Conservation (phyloP, 1,140 invertebrate genomes). For the Argopecten irradians region DNA sequence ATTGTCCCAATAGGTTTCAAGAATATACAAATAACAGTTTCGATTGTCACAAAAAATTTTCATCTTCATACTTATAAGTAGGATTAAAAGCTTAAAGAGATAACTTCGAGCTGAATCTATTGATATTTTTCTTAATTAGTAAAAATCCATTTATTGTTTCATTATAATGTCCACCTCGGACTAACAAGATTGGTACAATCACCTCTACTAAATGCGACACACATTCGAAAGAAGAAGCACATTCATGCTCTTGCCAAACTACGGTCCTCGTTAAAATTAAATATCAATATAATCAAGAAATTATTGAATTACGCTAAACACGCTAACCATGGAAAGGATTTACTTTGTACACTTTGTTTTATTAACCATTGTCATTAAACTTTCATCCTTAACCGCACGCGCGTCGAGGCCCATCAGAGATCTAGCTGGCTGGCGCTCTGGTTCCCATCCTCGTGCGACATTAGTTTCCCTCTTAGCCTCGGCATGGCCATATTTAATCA, state of each 20-base stretch:
- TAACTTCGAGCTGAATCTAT: too few species aligned
- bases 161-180: too few species aligned
- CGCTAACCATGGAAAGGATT: not conserved
- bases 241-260: not conserved
- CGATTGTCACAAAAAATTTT: too few species aligned
- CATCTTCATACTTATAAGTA: too few species aligned
- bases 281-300: not conserved
- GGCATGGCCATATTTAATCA: not conserved
- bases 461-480: not conserved
- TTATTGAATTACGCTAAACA: not conserved
- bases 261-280: not conserved
- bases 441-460: not conserved
- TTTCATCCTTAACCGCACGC: slow-evolving; percentile 14
- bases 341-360: not conserved
- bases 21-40: too few species aligned
- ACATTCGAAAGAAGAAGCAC: too few species aligned
- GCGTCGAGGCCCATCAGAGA: not conserved
- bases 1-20: too few species aligned
- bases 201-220: too few species aligned
- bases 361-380: slow-evolving; percentile 17
- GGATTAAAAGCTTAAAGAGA: too few species aligned
- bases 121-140: too few species aligned
- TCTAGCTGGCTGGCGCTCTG: not conserved
- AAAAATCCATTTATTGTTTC: too few species aligned
- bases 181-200: too few species aligned